Evolutionary conservation across 2,888 invertebrate species (phyloP).

Genomic region (Tipula confusa): DNA sequence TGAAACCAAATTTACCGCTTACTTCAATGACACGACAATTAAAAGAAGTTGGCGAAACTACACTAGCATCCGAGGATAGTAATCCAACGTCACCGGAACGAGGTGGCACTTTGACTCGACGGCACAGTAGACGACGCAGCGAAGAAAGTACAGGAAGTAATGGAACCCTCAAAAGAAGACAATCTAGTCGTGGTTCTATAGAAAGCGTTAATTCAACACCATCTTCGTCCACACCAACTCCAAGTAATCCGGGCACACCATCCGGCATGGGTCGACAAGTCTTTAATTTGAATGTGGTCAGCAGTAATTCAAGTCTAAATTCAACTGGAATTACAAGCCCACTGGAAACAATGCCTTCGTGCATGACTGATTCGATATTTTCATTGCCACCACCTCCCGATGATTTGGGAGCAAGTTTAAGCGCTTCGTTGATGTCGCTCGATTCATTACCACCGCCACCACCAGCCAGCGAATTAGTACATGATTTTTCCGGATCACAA

Average conservation of each 20-base stretch:
- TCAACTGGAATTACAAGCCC: conserved; percentile 33
- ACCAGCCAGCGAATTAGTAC: conserved; percentile 52
- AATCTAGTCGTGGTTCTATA: conserved; percentile 44
- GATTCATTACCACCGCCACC: conserved; percentile 79
- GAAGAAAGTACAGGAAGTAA: conserved; percentile 50
- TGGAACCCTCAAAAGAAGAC: conserved; percentile 47
- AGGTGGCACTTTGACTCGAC: conserved; percentile 59
- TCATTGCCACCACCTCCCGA: conserved; percentile 67
- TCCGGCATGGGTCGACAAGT: background rate
- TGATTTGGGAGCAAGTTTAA: conserved; percentile 52
- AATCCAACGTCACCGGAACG: conserved; percentile 52
- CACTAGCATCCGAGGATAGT: conserved; percentile 51
- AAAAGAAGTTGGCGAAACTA: conserved; percentile 79
- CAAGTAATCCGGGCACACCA: conserved; percentile 47
- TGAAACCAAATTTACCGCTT: conserved; percentile 85
- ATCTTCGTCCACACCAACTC: conserved; percentile 47
- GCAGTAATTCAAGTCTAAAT: background rate
- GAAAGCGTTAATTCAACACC: conserved; percentile 46
- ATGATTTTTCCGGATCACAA: conserved; percentile 59
- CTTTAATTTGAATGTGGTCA: conserved; percentile 30
- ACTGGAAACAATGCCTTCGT: conserved; percentile 38
- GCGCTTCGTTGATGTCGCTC: conserved; percentile 70
- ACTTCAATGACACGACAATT: conserved; percentile 87
- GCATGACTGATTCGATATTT: conserved; percentile 53
- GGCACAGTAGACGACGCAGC: conserved; percentile 53